Conservation (phyloP, 2,797 vertebrate genomes). For the Enteromius mattozi region DNA sequence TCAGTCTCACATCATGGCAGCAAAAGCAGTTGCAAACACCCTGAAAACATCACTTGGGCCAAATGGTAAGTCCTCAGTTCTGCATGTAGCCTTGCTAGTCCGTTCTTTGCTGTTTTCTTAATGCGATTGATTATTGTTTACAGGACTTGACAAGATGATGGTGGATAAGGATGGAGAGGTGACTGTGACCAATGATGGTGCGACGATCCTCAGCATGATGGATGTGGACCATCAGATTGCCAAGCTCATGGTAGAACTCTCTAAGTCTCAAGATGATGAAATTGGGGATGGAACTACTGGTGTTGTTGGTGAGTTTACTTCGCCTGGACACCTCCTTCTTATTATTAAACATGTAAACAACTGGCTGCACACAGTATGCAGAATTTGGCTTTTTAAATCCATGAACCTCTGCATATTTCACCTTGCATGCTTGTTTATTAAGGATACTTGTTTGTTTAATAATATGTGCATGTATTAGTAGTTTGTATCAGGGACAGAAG, state of each 20-base stretch:
- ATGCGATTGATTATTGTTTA: background rate
- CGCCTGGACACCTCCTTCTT: background rate
- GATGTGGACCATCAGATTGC: conserved; percentile 98
- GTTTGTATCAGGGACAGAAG: background rate
- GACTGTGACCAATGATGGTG: conserved; percentile 97
- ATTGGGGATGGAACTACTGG: conserved; percentile 98
- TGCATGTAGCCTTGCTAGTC: background rate
- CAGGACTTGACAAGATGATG: conserved; percentile 99
- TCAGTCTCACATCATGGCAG: conserved; percentile 99
- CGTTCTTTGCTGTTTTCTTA: background rate
- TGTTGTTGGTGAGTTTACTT: conserved; percentile 87
- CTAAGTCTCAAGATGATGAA: conserved; percentile 99
- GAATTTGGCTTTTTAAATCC: background rate
- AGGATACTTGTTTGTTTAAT: background rate
- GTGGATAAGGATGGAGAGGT: conserved; percentile 97
- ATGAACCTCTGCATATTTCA: background rate
- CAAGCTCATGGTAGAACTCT: conserved; percentile 98
- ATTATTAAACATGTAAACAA: background rate
- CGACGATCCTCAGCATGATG: conserved; percentile 98
- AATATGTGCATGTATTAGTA: background rate
- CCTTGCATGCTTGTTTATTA: background rate
- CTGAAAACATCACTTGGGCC: conserved; percentile 95
- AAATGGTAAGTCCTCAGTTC: conserved; percentile 83
- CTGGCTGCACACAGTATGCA: background rate
- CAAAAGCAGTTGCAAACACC: conserved; percentile 94